Evolutionary conservation across 1,140 invertebrate species (phyloP).

Genomic region (Magallana gigas): DNA sequence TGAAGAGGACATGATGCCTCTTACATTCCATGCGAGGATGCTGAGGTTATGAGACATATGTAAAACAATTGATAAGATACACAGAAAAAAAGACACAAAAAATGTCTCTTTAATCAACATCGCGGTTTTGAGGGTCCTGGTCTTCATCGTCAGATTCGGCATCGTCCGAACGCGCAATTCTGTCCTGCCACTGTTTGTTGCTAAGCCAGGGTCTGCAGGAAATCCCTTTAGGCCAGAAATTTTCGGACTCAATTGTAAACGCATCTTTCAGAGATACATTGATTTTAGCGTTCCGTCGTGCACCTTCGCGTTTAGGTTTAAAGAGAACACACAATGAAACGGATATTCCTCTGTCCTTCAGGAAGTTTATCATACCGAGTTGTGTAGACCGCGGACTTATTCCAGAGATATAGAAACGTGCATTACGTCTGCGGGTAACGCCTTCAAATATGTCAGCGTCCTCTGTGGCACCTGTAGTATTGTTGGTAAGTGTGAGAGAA

Average conservation of each 20-base stretch:
- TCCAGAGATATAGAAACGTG: background rate
- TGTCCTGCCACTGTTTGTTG: background rate
- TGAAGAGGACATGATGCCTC: background rate
- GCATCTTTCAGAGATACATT: background rate
- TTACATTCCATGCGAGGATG: background rate
- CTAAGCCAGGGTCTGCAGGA: background rate
- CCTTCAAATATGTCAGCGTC: background rate
- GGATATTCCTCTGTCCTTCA: background rate
- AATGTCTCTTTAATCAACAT: background rate
- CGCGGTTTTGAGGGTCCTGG: background rate
- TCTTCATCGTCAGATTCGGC: background rate
- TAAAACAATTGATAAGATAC: background rate
- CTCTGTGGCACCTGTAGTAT: too few species aligned
- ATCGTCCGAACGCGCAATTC: background rate
- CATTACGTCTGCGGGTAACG: too few species aligned
- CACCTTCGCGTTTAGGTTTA: background rate
- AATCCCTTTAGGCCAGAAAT: background rate
- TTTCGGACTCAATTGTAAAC: background rate
- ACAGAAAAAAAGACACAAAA: background rate
- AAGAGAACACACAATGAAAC: background rate
- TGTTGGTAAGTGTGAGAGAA: too few species aligned
- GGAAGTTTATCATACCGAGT: background rate
- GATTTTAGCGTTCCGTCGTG: background rate
- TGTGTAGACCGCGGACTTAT: background rate
- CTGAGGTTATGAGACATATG: background rate